Percentiles rank a stretch among this genome's conserved stretches.
These are phyloP conservation scores for Littorina saxatilis DNA, from an alignment of 1,140 invertebrate genomes.

Conservation along the genomic window DNA sequence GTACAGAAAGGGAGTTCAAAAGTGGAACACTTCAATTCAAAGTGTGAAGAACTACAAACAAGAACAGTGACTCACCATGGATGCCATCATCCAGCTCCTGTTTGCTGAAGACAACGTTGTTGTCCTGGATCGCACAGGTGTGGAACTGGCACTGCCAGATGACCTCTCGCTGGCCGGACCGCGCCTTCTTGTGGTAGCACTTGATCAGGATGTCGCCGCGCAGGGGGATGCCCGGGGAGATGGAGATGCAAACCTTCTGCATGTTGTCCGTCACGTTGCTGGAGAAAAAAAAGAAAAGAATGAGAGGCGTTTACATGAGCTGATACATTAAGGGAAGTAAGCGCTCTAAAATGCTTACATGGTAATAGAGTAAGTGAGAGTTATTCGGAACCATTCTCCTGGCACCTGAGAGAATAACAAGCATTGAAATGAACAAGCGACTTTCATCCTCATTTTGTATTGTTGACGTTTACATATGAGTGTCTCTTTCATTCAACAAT, in stretches of 20 bases:
- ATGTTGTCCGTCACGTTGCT: conserved; percentile 75
- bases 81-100: conserved; percentile 90
- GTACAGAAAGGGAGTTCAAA: no score
- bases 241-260: conserved; percentile 75
- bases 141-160: conserved; percentile 93
- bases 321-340: no score
- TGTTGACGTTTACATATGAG: no score
- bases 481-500: no score
- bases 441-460: no score
- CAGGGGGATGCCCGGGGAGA: conserved; percentile 84
- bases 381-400: no score
- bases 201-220: conserved; percentile 93
- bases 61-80: conserved; percentile 85
- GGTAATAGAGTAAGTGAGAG: no score
- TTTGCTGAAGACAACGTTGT: conserved; percentile 88
- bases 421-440: no score
- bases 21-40: no score
- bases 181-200: conserved; percentile 85
- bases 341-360: no score
- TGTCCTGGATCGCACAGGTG: conserved; percentile 91
- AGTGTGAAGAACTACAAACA: no score
- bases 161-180: conserved; percentile 77
- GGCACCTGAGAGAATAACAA: no score
- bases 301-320: not conserved
- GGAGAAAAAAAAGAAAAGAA: conserved; percentile 48